Base-by-base conservation (phyloP, 2,888 invertebrate species). In the Caradrina kadenii region DNA sequence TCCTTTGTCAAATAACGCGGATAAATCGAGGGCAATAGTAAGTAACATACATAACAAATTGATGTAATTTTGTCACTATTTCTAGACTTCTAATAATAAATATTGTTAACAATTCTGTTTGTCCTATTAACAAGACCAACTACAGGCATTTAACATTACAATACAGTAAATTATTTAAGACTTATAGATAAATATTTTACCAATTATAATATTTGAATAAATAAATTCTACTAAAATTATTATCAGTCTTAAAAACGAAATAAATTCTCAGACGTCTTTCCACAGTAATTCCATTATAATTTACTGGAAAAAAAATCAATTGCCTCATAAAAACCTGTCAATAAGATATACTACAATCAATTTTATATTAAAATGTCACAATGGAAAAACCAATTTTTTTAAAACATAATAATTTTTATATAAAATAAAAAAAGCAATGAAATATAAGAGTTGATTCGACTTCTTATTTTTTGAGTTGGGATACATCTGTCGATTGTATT, bases 391-490 rank as follows among this genome's bases (percentile, higher is more conserved):
- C 71, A 19, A 35, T 55, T 69, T 69, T 67, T 50, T 54, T 22
- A 39, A 55, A 62, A 54, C 13, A 22, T 56, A 66, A 70, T 76
- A 70, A 65, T 74, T 76, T 70, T 74, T 19, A 10, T 62, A 63
- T 61, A 49, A 68, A 73, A 69, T 60, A 75, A 70, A 81, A 76
- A 76, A 73, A 61, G 62, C 45, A 69, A 77, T 75, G 73, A 76
- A 79, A 73, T 81, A 73, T 70, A 50, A 73, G 54, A 68, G 22
- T 55, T 45, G 21, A 1, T 49, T 35, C 13, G 22, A 65, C 49
- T 72, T 69, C 49, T 73, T 78, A 58, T 71, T 69, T 63, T 63
- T 72, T 52, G 56, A 21, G 71, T 10, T 72, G 70, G 59, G 67
- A 66, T 52, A 67, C 48, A 65, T 73, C 54, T 80, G 53, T 77